Evolutionary conservation across 2,113 vertebrate species (phyloP).

Genomic region (Notechis scutatus): DNA sequence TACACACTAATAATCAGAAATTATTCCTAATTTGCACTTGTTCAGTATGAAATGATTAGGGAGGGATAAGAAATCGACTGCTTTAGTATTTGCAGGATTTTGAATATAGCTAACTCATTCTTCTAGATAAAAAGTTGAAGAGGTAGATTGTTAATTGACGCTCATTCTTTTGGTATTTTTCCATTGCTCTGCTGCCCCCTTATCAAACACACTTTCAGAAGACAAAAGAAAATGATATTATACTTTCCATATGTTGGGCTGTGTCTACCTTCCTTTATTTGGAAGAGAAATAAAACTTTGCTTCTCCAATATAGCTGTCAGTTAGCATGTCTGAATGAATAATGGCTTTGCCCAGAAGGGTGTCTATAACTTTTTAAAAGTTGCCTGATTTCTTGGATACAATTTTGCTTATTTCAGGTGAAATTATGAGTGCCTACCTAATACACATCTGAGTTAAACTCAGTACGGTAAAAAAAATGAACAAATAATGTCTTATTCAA

Average conservation of each 20-base stretch:
- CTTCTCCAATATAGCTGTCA: neutral
- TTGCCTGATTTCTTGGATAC: neutral
- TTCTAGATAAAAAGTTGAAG: neutral
- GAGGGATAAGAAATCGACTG: neutral
- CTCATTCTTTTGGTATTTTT: neutral
- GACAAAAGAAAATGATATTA: neutral
- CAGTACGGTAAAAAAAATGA: neutral
- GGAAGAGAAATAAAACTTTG: neutral
- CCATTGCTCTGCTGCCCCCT: neutral
- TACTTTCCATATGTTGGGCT: neutral
- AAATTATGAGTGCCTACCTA: neutral
- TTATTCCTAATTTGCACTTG: neutral
- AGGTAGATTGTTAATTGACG: neutral
- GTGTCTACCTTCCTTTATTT: neutral
- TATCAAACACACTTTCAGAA: neutral
- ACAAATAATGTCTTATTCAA: slow-evolving; percentile 19
- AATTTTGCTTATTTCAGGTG: slow-evolving; percentile 4
- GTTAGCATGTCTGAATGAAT: neutral
- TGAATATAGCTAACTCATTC: slow-evolving; percentile 9
- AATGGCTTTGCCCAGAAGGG: neutral
- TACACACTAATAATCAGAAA: neutral
- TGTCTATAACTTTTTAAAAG: neutral
- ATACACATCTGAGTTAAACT: slow-evolving; percentile 18
- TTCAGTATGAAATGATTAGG: slow-evolving; percentile 17
- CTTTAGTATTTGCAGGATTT: slow-evolving; percentile 29